phyloP scores from a whole-genome alignment of 2,888 invertebrate species.

The Polyommatus icarus region DNA sequence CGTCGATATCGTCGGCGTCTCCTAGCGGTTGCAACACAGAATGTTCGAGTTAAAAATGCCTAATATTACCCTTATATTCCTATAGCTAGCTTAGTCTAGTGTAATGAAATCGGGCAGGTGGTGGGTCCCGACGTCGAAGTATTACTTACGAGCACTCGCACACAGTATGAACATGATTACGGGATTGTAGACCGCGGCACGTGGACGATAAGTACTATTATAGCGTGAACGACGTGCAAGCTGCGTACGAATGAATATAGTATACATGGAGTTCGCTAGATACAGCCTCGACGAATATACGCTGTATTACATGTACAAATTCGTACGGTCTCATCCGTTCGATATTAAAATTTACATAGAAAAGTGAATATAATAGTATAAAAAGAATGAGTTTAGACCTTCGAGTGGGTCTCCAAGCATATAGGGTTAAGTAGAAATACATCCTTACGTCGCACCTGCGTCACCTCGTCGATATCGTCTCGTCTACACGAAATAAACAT shows the following conservation, averaged over 20 bases:
- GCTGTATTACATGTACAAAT: slow-evolving; percentile 20
- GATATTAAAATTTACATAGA: slow-evolving; percentile 29
- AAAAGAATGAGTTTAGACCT: slow-evolving; percentile 29
- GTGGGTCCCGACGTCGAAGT: slow-evolving; percentile 35
- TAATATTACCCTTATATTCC: slow-evolving; percentile 62
- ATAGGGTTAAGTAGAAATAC: slow-evolving; percentile 30
- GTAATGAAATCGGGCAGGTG: slow-evolving; percentile 54
- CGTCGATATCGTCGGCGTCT: slow-evolving; percentile 50
- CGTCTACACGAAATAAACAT: slow-evolving; percentile 24
- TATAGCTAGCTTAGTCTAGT: slow-evolving; percentile 69
- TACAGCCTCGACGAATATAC: slow-evolving; percentile 29
- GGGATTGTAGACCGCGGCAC: slow-evolving; percentile 34
- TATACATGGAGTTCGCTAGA: slow-evolving; percentile 35
- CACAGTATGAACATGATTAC: slow-evolving; percentile 34
- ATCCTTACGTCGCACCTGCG: slow-evolving; percentile 3
- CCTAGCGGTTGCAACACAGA: slow-evolving; percentile 63
- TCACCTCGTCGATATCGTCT: slow-evolving; percentile 8
- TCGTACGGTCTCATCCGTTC: slow-evolving; percentile 16
- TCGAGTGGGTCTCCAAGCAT: slow-evolving; percentile 18
- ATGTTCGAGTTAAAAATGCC: slow-evolving; percentile 70
- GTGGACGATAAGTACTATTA: slow-evolving; percentile 44
- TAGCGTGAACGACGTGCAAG: slow-evolving; percentile 40
- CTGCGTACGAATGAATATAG: slow-evolving; percentile 37
- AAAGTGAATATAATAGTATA: slow-evolving; percentile 31
- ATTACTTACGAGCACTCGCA: slow-evolving; percentile 36